Base-by-base conservation (phyloP, 2,888 invertebrate species). In the Eustalomyia histrio region DNA sequence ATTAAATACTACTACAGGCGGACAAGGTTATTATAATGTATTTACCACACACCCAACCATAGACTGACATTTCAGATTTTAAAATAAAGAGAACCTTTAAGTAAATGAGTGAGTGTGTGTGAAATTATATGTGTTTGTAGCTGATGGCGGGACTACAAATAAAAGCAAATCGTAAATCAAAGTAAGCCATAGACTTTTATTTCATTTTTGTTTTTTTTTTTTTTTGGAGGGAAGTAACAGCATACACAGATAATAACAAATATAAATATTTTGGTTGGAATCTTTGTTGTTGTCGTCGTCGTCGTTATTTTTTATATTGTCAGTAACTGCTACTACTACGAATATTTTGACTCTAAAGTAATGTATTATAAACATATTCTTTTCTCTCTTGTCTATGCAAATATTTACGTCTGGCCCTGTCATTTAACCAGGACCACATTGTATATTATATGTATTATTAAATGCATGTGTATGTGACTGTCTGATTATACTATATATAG, bases 391-490 rank as follows among this genome's bases (percentile, higher is more conserved):
- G 89, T 87, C 88, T 89, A 90, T 89, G 89, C 89, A 89, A 90
- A 90, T 89, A 89, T 90, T 89, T 88, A 87, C 86, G 89, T 90
- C 89, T 89, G 89, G 86, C 85, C 83, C 85, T 90, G 89, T 89
- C 89, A 87, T 88, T 88, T 89, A 86, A 86, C 85, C 83, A 87
- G 86, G 61, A 79, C 35, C 71, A 74, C 67, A 63, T 72, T 68
- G 61, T 57, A 39, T 35, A 33, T 52, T 68, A 6, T 55, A 53
- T 47, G 33, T 83, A 80, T n/a, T 81, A 84, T 24, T 58, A 57
- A 80, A 67, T 75, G 71, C 63, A 73, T 64, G 69, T 64, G 69
- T 76, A 47, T 63, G 47, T 53, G 29, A 47, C 43, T 47, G 43
- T n/a, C 43, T 47, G 43, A 6, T 47, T 47, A n/a, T n/a, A 47